Conservation (phyloP, 2,113 vertebrate species). For the Rhinolophus ferrumequinum region DNA sequence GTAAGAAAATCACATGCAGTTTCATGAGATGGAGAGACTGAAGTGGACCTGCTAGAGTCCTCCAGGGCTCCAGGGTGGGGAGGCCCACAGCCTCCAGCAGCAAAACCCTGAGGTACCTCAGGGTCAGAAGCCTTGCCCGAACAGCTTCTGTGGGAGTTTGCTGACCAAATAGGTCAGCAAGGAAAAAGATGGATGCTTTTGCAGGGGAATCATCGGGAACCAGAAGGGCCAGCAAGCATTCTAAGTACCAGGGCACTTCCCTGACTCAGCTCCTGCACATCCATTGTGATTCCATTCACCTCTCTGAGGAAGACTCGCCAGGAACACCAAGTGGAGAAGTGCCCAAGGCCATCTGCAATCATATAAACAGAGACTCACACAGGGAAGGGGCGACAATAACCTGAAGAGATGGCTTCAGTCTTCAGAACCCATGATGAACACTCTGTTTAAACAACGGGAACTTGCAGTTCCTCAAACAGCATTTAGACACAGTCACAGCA, state of each 20-base stretch:
- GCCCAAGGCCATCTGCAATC: background rate
- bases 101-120: background rate
- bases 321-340: background rate
- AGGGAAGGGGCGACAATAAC: background rate
- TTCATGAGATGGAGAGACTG: background rate
- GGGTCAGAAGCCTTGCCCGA: background rate
- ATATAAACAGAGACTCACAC: background rate
- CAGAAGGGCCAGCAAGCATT: background rate
- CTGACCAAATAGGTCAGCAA: background rate
- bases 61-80: background rate
- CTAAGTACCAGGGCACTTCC: background rate
- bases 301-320: background rate
- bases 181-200: background rate
- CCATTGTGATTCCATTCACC: background rate
- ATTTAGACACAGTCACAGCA: background rate
- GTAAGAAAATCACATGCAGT: background rate
- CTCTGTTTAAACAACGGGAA: constrained; percentile 6
- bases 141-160: background rate
- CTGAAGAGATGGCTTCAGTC: background rate
- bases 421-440: background rate
- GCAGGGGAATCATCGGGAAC: background rate
- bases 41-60: background rate
- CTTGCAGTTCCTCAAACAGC: background rate
- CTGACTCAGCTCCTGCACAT: background rate
- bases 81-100: background rate